Evolutionary conservation across 2,888 invertebrate species (phyloP), one percentile per base, ranked within the genome.

Genomic region (Cremastobaeus sp.): DNA sequence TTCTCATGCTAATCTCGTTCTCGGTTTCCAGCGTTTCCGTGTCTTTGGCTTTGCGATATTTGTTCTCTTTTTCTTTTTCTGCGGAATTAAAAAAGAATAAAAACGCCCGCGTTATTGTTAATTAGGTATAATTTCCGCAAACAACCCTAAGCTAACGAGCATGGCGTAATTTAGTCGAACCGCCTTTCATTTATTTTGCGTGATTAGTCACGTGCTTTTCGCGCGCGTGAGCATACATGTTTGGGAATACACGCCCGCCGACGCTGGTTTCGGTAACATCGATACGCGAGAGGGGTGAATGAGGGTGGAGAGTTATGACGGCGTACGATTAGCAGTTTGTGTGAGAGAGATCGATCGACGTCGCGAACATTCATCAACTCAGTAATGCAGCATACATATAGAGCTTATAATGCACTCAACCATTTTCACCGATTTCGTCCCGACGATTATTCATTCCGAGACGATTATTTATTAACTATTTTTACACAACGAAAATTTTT

Each of bases 281-380:
- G 70, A 71, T 57, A 64, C 72, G 65, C 43, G 35, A 68, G 70
- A 55, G 52, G 76, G 70, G 70, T 30, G 72, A 64, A 65, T 41
- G 75, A 70, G 76, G 74, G 75, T 69, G 78, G 85, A 87, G 86
- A 87, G 83, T 87, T 87, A 87, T 87, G 87, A 87, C 84, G 85
- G 84, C 84, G 84, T 84, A 85, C 87, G 87, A 87, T 87, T 87
- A 87, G 87, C 86, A 86, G 87, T 84, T 86, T 83, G 86, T 85
- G 86, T 85, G 87, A 85, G 87, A 86, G 86, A 87, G 87, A 87
- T 87, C 87, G 87, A 87, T 87, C 84, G 86, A 81, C 80, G 82
- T 78, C 81, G 83, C 81, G 85, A 84, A 86, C 86, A 87, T 86
- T 84, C 84, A 86, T 87, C 87, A 86, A 82, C 84, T 79, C 78